phyloP scores from a whole-genome alignment of 2,888 invertebrate genomes.

The Polymixis lichenea region DNA sequence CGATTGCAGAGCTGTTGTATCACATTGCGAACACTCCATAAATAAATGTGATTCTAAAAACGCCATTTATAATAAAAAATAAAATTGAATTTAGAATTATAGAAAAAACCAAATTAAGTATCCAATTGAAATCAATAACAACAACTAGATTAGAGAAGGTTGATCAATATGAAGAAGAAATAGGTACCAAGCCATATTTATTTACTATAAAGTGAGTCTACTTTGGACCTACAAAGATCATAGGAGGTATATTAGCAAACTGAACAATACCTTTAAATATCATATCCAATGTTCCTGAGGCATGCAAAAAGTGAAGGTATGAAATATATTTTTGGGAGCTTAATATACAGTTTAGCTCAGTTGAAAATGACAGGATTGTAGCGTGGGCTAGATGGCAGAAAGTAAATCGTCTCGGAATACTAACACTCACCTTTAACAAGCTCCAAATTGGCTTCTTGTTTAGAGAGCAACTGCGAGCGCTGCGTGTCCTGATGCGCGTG shows the following conservation, averaged over 20 bases:
- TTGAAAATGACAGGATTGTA: slow-evolving; percentile 75
- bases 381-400: slow-evolving; percentile 70
- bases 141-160: slow-evolving; percentile 19
- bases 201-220: slow-evolving; percentile 56
- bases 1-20: slow-evolving; percentile 94
- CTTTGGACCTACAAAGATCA: slow-evolving; percentile 54
- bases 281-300: slow-evolving; percentile 92
- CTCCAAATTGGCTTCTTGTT: slow-evolving; percentile 98
- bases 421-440: slow-evolving; percentile 95
- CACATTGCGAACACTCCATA: slow-evolving; percentile 44
- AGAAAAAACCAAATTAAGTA: background rate
- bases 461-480: slow-evolving; percentile 94
- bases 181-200: slow-evolving; percentile 42
- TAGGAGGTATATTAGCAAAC: slow-evolving; percentile 81
- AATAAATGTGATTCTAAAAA: slow-evolving; percentile 31
- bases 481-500: slow-evolving; percentile 97
- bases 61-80: background rate
- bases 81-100: slow-evolving; percentile 1
- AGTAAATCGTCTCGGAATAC: slow-evolving; percentile 47
- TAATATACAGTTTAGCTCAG: slow-evolving; percentile 76
- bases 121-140: slow-evolving; percentile 10
- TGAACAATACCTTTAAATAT: slow-evolving; percentile 92
- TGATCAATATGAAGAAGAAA: slow-evolving; percentile 21
- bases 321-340: slow-evolving; percentile 77
- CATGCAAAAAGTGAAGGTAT: slow-evolving; percentile 89